These are phyloP conservation scores for Bicyclus anynana DNA, from an alignment of 1,140 invertebrate genomes.

Conservation along the genomic window DNA sequence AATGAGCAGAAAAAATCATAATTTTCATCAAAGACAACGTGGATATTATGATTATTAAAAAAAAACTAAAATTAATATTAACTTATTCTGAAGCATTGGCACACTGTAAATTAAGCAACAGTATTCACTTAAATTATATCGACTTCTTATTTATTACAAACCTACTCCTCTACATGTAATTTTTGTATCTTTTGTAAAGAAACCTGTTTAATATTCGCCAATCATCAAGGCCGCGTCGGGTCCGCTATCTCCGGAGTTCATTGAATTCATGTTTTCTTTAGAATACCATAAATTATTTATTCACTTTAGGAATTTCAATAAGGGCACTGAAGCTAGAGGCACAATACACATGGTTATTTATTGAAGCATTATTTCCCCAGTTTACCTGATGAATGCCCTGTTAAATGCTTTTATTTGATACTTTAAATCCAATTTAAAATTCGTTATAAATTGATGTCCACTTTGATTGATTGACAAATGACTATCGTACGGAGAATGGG, in stretches of 20 bases:
- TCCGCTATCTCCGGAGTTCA: constrained; percentile 16
- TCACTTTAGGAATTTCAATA: constrained; percentile 12
- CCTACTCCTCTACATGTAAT: background rate
- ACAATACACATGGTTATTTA: background rate
- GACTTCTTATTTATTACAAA: no score
- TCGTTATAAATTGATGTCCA: background rate
- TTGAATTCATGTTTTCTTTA: constrained; percentile 20
- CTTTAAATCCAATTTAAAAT: background rate
- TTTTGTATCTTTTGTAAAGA: background rate
- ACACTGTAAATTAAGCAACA: no score
- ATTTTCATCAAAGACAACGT: no score
- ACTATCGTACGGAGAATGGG: background rate
- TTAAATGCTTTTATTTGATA: background rate
- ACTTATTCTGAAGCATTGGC: no score
- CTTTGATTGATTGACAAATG: background rate
- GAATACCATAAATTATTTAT: constrained; percentile 12
- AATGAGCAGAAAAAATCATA: no score
- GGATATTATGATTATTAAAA: no score
- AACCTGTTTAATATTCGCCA: background rate
- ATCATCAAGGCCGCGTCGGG: constrained; percentile 17
- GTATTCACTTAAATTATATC: no score
- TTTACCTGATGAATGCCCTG: background rate
- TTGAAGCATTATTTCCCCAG: background rate
- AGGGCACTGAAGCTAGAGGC: constrained; percentile 2
- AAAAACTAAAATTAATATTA: no score